A percentile compares a stretch with the other conserved stretches of the same genome.
Conservation (phyloP, 2,797 vertebrate species). For the Pangasius larnaudii region DNA sequence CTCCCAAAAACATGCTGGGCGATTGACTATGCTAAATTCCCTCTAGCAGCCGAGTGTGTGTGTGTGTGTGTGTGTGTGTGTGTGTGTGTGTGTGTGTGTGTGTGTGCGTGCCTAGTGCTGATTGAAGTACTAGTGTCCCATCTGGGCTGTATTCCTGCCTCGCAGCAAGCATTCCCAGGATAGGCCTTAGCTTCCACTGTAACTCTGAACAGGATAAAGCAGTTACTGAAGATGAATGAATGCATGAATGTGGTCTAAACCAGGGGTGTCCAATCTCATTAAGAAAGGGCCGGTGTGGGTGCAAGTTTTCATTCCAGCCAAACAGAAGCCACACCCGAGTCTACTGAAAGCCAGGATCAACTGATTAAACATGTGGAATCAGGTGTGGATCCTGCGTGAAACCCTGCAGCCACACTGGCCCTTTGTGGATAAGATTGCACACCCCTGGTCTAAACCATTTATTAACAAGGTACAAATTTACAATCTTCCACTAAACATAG, state of each 20-base stretch:
- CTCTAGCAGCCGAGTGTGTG: not conserved
- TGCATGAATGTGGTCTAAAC: not conserved
- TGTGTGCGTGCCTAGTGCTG: not conserved
- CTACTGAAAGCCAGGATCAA: too few species aligned
- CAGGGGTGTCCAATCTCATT: too few species aligned
- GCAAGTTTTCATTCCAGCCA: too few species aligned
- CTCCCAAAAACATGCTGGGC: not conserved
- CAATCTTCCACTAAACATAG: not conserved
- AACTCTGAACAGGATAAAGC: not conserved
- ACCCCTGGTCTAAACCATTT: not conserved
- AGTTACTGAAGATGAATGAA: not conserved
- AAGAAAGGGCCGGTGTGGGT: too few species aligned
- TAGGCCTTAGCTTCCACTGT: not conserved
- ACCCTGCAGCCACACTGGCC: too few species aligned
- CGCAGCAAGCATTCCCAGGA: not conserved
- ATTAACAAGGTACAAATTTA: not conserved
- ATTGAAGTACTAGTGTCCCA: not conserved
- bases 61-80: not conserved
- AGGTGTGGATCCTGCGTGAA: too few species aligned
- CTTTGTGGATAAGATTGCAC: too few species aligned
- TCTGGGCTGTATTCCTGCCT: not conserved
- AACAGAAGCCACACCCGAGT: too few species aligned
- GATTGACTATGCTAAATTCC: not conserved
- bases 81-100: not conserved
- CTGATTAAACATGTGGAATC: too few species aligned